Conservation (phyloP, 2,797 vertebrate genomes). For the Triplophysa bombifrons region DNA sequence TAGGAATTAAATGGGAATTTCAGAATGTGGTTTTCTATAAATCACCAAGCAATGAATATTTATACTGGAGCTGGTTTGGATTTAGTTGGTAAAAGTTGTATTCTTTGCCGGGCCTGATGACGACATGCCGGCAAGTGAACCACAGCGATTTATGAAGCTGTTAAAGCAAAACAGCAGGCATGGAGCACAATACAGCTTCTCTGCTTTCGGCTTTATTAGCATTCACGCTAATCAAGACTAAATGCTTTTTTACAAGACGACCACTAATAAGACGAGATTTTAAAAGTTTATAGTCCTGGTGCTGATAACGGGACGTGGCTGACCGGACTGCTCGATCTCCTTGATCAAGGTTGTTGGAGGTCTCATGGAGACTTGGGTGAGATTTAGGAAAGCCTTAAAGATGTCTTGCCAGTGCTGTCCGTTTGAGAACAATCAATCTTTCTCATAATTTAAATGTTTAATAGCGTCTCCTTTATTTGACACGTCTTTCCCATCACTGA, state of each 20-base stretch:
- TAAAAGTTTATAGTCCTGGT: conserved; percentile 74
- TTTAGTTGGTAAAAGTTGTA: conserved; percentile 58
- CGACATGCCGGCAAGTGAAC: conserved; percentile 37
- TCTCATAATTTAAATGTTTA: background rate
- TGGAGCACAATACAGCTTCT: conserved; percentile 46
- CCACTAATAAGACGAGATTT: conserved; percentile 80
- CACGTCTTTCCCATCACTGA: background rate
- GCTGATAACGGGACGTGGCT: conserved; percentile 57
- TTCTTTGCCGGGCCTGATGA: conserved; percentile 14
- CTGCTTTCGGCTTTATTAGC: conserved; percentile 79
- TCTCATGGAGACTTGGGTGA: background rate
- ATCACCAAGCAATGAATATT: conserved; percentile 64
- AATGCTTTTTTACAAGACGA: conserved; percentile 88
- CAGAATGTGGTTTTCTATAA: conserved; percentile 62
- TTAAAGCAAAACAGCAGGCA: conserved; percentile 66
- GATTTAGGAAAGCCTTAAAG: conserved; percentile 11
- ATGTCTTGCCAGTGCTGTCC: background rate
- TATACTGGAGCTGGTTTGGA: conserved; percentile 47
- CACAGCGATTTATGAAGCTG: conserved; percentile 65
- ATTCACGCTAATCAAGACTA: conserved; percentile 86
- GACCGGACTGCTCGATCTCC: conserved; percentile 42
- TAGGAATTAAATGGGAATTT: conserved; percentile 66
- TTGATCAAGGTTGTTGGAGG: conserved; percentile 58
- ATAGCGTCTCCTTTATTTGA: background rate
- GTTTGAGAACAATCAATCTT: background rate